A percentile compares a stretch with the other conserved stretches of the same genome.
Evolutionary conservation across 2,113 vertebrate genomes (phyloP).

Genomic region (Tympanuchus pallidicinctus): DNA sequence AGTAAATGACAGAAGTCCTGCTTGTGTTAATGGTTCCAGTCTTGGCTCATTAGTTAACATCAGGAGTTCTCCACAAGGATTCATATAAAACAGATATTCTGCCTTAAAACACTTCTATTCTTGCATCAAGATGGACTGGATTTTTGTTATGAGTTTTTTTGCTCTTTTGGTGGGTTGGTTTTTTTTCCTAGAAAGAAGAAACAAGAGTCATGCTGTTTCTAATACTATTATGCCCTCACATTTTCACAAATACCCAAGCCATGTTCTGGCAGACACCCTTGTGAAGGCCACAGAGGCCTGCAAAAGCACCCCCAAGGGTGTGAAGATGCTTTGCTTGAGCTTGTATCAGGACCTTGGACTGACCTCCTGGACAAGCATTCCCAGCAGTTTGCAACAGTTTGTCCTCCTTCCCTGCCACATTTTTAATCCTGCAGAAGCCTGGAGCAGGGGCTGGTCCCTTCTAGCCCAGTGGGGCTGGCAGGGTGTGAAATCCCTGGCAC

Average conservation of each 20-base stretch:
- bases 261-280: neutral
- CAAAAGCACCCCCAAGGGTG: neutral
- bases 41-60: neutral
- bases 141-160: neutral
- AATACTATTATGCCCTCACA: neutral
- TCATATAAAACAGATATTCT: neutral
- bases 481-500: fast-evolving
- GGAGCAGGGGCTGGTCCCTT: neutral
- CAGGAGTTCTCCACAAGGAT: neutral
- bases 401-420: neutral
- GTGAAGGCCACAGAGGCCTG: neutral
- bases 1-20: neutral
- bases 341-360: neutral
- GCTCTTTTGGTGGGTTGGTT: too few species aligned
- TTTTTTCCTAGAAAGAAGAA: neutral
- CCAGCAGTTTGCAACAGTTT: neutral
- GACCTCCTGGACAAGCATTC: neutral
- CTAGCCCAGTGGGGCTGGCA: fast-evolving
- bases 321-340: neutral
- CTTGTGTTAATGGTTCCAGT: neutral
- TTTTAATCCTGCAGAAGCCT: neutral
- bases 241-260: neutral
- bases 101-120: neutral
- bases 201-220: neutral
- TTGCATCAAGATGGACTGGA: neutral